These are phyloP conservation scores for Sebastes itinus DNA, from an alignment of 2,797 vertebrate genomes.

Conservation along the genomic window DNA sequence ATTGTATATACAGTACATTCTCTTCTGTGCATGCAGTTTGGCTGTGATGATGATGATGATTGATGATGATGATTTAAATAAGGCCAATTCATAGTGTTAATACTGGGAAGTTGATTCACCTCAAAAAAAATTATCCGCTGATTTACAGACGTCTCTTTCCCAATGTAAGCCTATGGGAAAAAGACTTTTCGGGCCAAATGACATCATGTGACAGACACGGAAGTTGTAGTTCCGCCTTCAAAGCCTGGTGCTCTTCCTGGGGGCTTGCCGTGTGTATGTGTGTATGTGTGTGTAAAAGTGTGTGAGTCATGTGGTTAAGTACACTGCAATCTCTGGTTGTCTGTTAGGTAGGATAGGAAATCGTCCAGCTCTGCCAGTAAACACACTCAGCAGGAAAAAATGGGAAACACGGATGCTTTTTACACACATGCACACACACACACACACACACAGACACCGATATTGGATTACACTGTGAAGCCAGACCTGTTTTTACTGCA, in stretches of 20 bases:
- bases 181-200: too few relatives aligned
- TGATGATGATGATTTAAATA: too few relatives aligned
- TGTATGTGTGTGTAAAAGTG: conserved; percentile 5
- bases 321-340: conserved; percentile 15
- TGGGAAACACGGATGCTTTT: conserved; percentile 7
- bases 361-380: conserved; percentile 33
- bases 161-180: too few relatives aligned
- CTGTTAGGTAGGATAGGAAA: conserved; percentile 30
- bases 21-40: neutral
- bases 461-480: conserved; percentile 39
- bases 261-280: neutral
- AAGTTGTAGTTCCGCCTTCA: too few relatives aligned
- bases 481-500: conserved; percentile 34
- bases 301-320: conserved; percentile 12
- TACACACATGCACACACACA: conserved; percentile 3
- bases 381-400: conserved; percentile 34
- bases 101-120: too few relatives aligned
- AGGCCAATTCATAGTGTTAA: too few relatives aligned
- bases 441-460: neutral
- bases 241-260: too few relatives aligned
- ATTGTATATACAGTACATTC: neutral
- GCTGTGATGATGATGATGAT: neutral
- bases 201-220: too few relatives aligned
- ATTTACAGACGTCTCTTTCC: too few relatives aligned
- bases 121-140: too few relatives aligned